Evolutionary conservation across 2,113 vertebrate genomes (phyloP).

Genomic region (Ictalurus furcatus): DNA sequence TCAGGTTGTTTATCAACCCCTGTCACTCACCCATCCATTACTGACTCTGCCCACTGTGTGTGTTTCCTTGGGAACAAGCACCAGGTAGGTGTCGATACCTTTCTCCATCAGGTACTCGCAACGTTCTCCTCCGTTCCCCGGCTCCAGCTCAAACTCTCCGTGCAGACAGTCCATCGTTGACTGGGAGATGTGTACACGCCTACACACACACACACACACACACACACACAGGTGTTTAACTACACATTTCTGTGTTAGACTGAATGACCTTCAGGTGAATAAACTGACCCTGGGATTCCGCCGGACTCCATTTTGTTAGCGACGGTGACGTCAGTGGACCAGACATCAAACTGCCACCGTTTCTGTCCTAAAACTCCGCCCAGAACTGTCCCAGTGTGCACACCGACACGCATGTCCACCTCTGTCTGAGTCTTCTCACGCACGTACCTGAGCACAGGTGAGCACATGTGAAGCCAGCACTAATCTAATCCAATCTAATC

Average conservation of each 20-base stretch:
- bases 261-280: background rate
- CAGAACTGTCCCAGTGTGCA: conserved; percentile 90
- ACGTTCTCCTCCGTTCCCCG: conserved; percentile 82
- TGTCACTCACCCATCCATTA: conserved; percentile 76
- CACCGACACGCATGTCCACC: conserved; percentile 95
- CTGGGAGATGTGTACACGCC: conserved; percentile 93
- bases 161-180: conserved; percentile 86
- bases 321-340: conserved; percentile 94
- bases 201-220: conserved; percentile 58
- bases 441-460: conserved; percentile 77
- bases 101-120: conserved; percentile 93
- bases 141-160: conserved; percentile 89
- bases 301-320: conserved; percentile 98
- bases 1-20: background rate
- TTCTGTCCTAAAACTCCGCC: conserved; percentile 95
- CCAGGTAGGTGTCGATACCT: conserved; percentile 88
- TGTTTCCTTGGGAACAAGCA: conserved; percentile 74
- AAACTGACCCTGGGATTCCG: conserved; percentile 84
- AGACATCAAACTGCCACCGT: conserved; percentile 96
- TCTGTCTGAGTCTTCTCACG: conserved; percentile 89
- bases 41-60: conserved; percentile 64
- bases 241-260: background rate
- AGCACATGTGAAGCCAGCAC: background rate
- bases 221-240: background rate
- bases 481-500: background rate